phyloP scores from a whole-genome alignment of 2,888 invertebrate species.

The Epirrita christyi region DNA sequence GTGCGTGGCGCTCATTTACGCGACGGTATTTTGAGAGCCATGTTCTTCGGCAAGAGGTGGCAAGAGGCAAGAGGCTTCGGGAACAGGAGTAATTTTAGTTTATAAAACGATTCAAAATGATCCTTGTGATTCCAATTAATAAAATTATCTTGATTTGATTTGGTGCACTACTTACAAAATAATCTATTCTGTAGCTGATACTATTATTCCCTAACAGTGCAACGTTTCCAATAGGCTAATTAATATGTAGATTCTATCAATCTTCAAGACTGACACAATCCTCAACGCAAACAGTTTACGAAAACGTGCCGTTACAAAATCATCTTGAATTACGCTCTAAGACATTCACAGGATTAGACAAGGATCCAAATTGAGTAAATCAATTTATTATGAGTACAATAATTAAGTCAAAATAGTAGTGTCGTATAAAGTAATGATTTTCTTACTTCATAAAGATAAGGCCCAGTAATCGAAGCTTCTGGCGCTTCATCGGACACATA shows the following conservation, averaged over 20 bases:
- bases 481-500: too few species aligned
- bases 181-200: background rate
- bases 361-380: slow-evolving; percentile 28
- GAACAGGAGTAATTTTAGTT: too few species aligned
- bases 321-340: slow-evolving; percentile 23
- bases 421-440: background rate
- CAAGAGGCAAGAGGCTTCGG: too few species aligned
- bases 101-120: too few species aligned
- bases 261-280: slow-evolving; percentile 3
- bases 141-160: too few species aligned
- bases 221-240: slow-evolving; percentile 1
- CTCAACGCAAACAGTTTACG: slow-evolving; percentile 14
- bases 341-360: slow-evolving; percentile 30
- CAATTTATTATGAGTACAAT: slow-evolving; percentile 45
- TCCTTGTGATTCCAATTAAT: too few species aligned
- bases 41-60: too few species aligned
- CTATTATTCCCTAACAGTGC: background rate
- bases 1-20: too few species aligned
- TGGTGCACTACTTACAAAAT: too few species aligned
- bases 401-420: slow-evolving; percentile 48
- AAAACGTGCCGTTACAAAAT: slow-evolving; percentile 28
- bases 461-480: too few species aligned
- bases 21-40: too few species aligned
- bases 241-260: slow-evolving; percentile 4
- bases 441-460: background rate